phyloP scores from a whole-genome alignment of 2,797 vertebrate genomes.

The Acanthornis magna region DNA sequence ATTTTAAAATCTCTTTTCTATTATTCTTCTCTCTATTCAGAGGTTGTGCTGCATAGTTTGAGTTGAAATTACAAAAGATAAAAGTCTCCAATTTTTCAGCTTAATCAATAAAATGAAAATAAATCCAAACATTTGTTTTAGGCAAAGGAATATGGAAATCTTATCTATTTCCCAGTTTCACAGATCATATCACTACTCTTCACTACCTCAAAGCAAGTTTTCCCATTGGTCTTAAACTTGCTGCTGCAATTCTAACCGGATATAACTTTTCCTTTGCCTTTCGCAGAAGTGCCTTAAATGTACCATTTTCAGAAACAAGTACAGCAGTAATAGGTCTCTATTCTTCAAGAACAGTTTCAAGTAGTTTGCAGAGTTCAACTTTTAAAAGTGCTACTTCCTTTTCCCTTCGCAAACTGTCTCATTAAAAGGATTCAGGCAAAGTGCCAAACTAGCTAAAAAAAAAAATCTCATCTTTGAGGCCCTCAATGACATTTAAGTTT shows the following conservation, averaged over 20 bases:
- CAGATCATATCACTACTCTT: neutral
- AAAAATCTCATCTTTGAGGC: neutral
- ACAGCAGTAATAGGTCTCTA: neutral
- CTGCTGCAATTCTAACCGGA: neutral
- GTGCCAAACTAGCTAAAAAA: neutral
- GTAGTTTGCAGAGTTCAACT: neutral
- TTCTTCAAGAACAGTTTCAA: neutral
- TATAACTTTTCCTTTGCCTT: neutral
- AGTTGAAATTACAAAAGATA: neutral
- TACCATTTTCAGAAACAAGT: neutral
- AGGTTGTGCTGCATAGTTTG: neutral
- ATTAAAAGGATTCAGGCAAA: neutral
- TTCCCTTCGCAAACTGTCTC: neutral
- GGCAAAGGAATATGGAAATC: neutral
- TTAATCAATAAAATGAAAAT: neutral
- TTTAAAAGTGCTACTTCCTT: neutral
- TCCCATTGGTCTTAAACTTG: neutral
- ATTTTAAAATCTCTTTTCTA: slow-evolving; percentile 11
- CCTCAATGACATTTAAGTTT: neutral
- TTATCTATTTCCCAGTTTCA: neutral
- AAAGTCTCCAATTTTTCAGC: neutral
- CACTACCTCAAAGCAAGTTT: neutral
- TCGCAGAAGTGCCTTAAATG: neutral
- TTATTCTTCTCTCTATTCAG: neutral
- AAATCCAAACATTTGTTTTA: slow-evolving; percentile 38